Conservation (phyloP, 2,797 vertebrate genomes). For the Craterocephalus amniculus region DNA sequence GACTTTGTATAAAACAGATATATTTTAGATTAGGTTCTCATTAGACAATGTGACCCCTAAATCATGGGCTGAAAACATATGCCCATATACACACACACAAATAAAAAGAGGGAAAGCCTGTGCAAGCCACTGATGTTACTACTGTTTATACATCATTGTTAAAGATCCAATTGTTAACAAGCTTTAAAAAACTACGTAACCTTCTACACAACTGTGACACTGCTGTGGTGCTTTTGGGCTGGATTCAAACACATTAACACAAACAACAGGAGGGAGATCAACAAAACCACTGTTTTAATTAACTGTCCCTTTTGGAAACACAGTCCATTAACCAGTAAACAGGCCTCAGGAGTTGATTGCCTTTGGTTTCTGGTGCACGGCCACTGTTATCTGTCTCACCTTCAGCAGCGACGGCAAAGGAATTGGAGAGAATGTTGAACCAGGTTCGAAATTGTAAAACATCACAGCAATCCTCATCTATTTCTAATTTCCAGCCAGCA, state of each 20-base stretch:
- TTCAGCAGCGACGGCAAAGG: conserved; percentile 27
- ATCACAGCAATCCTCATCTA: conserved; percentile 28
- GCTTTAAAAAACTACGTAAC: conserved; percentile 1
- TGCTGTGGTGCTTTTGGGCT: background rate
- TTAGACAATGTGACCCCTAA: too few relatives aligned
- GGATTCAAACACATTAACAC: conserved; percentile 33
- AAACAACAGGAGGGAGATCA: conserved; percentile 36
- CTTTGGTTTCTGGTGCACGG: conserved; percentile 27
- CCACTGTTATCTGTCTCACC: conserved; percentile 42
- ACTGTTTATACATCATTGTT: background rate
- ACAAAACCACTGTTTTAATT: conserved; percentile 50
- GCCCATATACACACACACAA: too few relatives aligned
- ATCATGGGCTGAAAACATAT: too few relatives aligned
- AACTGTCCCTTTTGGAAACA: conserved; percentile 55
- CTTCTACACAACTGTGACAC: conserved; percentile 7
- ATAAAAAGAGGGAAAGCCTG: conserved; percentile 8
- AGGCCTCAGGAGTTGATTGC: conserved; percentile 34
- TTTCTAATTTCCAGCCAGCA: conserved; percentile 32
- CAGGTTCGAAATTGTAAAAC: background rate
- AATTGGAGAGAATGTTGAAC: conserved; percentile 13
- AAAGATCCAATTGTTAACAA: conserved; percentile 21
- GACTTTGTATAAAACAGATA: too few relatives aligned
- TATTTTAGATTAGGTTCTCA: too few relatives aligned
- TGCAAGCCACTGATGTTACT: background rate
- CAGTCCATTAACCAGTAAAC: conserved; percentile 60